Base-by-base conservation (phyloP, 1,140 invertebrate species). In the Tetraneura akinire region DNA sequence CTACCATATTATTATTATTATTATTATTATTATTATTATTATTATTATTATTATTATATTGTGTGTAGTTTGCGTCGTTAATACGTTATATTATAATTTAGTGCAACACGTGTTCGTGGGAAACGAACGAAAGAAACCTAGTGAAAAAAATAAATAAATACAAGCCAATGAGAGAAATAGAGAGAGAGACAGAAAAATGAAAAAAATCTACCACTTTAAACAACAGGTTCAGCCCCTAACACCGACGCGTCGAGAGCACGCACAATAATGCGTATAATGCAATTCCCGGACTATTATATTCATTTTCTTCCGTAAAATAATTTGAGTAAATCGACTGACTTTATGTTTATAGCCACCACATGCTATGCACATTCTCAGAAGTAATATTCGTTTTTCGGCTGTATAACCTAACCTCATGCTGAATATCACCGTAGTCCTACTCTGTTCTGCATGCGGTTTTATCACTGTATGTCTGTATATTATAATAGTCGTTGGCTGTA, bases 321-420 rank as follows among this genome's bases (percentile, higher is more conserved):
- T 47, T 68, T 23, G 66, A 16, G 45, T 47, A 47, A 68, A 47
- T 68, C 66, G 23, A 45, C 37, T 14, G 66, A 47, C 66, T 49
- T 71, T 29, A n/a, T n/a, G n/a, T n/a, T n/a, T n/a, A 71, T 51
- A 71, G 68, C 45, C 45, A 29, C 68, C 68, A 71, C 23, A 29
- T 71, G 68, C 9, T 71, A 16, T 16, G 18, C 64, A 21, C 64
- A 16, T 9, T 8, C 64, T 45, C 13, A 9, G 6, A 4, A 26
- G 23, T 9, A 68, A 47, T 47, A 47, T 45, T 42, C 37, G 64
- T 42, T 66, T 66, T 23, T 68, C 66, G 66, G 37, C 66, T 13
- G 66, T 68, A 68, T 47, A 47, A 42, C 42, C 37, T 18, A 42
- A 18, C n/a, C n/a, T n/a, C n/a, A n/a, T n/a, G n/a, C n/a, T n/a